These are phyloP conservation scores for Fistularia commersonii DNA, from an alignment of 2,797 vertebrate species.

Conservation along the genomic window DNA sequence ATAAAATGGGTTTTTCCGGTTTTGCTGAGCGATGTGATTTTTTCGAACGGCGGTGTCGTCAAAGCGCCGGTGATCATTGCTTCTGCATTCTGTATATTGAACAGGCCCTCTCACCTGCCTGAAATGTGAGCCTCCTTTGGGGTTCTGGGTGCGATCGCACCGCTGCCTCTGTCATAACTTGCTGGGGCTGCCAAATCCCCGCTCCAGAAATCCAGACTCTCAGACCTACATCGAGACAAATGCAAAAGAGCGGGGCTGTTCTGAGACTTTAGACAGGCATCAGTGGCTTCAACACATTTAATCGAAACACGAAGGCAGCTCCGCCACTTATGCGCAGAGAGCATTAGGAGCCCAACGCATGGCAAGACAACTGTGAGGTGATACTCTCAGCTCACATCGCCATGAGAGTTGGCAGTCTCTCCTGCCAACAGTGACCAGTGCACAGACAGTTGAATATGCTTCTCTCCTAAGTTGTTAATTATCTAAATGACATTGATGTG, in stretches of 20 bases:
- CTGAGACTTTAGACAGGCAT: slow-evolving; percentile 68
- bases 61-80: slow-evolving; percentile 49
- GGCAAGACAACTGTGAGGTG: slow-evolving; percentile 76
- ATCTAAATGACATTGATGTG: slow-evolving; percentile 73
- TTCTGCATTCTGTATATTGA: slow-evolving; percentile 60
- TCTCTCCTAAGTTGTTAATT: slow-evolving; percentile 77
- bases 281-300: slow-evolving; percentile 75
- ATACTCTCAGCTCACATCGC: slow-evolving; percentile 66
- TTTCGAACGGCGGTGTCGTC: slow-evolving; percentile 45
- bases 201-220: slow-evolving; percentile 80
- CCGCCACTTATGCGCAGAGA: slow-evolving; percentile 68
- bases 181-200: slow-evolving; percentile 82
- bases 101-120: slow-evolving; percentile 59
- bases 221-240: slow-evolving; percentile 78
- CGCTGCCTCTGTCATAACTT: slow-evolving; percentile 85
- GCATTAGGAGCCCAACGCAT: slow-evolving; percentile 66
- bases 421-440: slow-evolving; percentile 73
- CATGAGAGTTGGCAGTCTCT: slow-evolving; percentile 75
- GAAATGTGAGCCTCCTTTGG: slow-evolving; percentile 79
- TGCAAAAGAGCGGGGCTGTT: slow-evolving; percentile 68
- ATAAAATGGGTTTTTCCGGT: slow-evolving; percentile 1
- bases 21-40: slow-evolving; percentile 21
- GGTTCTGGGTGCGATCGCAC: slow-evolving; percentile 83
- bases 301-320: slow-evolving; percentile 68
- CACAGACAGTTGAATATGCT: slow-evolving; percentile 77